Evolutionary conservation across 2,113 vertebrate genomes (phyloP).

Genomic region (Ictidomys tridecemlineatus): DNA sequence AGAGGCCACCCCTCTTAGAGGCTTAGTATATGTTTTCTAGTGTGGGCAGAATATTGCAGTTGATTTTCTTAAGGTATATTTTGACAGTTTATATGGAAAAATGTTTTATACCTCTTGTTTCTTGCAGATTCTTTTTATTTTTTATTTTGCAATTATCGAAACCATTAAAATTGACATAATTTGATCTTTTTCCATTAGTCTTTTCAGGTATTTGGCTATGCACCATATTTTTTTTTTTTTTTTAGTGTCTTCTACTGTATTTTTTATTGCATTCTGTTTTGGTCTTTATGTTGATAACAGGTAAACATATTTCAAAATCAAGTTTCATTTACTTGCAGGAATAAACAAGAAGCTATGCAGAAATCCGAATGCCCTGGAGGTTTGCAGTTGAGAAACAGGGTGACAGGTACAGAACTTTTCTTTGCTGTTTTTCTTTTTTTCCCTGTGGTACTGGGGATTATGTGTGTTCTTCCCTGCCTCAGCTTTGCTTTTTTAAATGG

Average conservation of each 20-base stretch:
- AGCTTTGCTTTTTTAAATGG: not conserved
- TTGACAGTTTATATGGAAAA: not conserved
- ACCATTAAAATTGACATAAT: not conserved
- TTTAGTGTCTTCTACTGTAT: not conserved
- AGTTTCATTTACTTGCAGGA: conserved; percentile 50
- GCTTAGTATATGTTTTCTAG: not conserved
- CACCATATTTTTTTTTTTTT: not conserved
- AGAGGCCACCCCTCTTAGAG: not conserved
- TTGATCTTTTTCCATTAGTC: not conserved
- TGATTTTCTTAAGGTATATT: not conserved
- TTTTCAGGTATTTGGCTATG: conserved; percentile 7
- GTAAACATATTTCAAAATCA: conserved; percentile 31
- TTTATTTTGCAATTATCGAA: not conserved
- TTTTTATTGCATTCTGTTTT: not conserved
- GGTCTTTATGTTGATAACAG: conserved; percentile 3
- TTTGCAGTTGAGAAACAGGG: conserved; percentile 50
- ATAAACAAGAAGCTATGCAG: conserved; percentile 48
- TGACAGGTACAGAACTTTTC: not conserved
- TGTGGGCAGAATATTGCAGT: not conserved
- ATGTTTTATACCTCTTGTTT: not conserved
- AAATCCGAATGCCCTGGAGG: conserved; percentile 58
- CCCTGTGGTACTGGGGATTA: not conserved
- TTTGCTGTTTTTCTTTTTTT: not conserved
- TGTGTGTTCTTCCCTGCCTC: not conserved
- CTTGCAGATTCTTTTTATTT: not conserved